Percentiles rank a stretch among this genome's conserved stretches.
Evolutionary conservation across 1,140 invertebrate genomes (phyloP).

Genomic region (Sycobia sp.): DNA sequence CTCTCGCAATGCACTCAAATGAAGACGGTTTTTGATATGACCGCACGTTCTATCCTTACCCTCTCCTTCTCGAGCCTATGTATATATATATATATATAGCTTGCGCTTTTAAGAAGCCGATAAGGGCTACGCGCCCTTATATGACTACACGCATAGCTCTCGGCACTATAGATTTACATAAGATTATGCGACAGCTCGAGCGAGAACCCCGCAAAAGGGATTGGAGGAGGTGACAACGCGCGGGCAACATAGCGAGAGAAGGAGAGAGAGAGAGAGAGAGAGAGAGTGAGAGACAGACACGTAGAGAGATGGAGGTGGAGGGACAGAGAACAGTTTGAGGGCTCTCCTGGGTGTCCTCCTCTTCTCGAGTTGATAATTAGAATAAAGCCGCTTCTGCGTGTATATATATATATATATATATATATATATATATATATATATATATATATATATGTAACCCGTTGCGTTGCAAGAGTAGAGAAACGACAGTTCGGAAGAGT

Average conservation of each 20-base stretch:
- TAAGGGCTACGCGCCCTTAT: constrained; percentile 34
- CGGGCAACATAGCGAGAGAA: too few species aligned
- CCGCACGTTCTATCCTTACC: too few species aligned
- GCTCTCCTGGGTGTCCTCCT: constrained; percentile 48
- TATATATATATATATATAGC: too few species aligned
- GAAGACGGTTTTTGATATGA: too few species aligned
- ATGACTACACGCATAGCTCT: constrained; percentile 32
- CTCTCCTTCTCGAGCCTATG: too few species aligned
- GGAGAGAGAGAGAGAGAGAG: too few species aligned
- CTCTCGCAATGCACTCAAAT: too few species aligned
- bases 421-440: too few species aligned
- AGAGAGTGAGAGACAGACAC: too few species aligned
- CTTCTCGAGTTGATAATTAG: constrained; percentile 53
- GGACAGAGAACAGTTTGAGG: constrained; percentile 32
- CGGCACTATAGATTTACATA: constrained; percentile 52
- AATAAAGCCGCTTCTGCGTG: constrained; percentile 38
- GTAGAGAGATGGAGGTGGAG: too few species aligned
- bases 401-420: too few species aligned
- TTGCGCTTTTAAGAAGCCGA: not conserved
- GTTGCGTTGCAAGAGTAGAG: not conserved
- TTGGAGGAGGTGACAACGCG: constrained; percentile 42
- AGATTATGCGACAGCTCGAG: constrained; percentile 49
- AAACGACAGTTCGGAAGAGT: not conserved
- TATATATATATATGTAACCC: too few species aligned
- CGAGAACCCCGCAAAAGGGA: constrained; percentile 38